Percentiles rank a stretch among this genome's conserved stretches.
phyloP scores from a whole-genome alignment of 2,797 vertebrate genomes.

The Gobionotothen gibberifrons region DNA sequence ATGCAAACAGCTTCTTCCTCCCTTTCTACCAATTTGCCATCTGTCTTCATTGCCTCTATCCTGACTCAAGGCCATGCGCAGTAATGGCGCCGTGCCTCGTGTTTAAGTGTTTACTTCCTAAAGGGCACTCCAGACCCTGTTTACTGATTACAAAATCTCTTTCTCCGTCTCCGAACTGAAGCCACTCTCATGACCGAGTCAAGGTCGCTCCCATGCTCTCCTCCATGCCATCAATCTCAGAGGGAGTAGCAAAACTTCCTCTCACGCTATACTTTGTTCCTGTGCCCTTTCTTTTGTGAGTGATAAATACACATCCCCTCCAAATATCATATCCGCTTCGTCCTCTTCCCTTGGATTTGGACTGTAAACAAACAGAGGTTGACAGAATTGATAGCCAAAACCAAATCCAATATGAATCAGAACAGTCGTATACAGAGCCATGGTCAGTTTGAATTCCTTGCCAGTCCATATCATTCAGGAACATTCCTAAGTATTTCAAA shows the following conservation, averaged over 20 bases:
- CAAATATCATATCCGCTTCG: constrained; percentile 60
- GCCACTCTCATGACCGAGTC: constrained; percentile 54
- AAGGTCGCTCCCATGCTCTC: constrained; percentile 72
- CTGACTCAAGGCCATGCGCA: constrained; percentile 42
- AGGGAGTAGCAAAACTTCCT: constrained; percentile 55
- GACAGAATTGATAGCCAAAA: no score
- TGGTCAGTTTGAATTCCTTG: no score
- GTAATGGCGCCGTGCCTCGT: constrained; percentile 32
- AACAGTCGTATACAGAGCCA: no score
- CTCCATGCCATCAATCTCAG: constrained; percentile 54
- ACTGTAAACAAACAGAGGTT: constrained; percentile 58
- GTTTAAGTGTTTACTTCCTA: constrained; percentile 65
- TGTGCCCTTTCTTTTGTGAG: background rate
- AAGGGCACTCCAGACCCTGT: constrained; percentile 55
- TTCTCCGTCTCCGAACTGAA: constrained; percentile 27
- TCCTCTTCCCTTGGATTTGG: constrained; percentile 55
- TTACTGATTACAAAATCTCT: constrained; percentile 59
- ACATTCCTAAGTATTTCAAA: no score
- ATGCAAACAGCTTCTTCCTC: constrained; percentile 34
- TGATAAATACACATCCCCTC: constrained; percentile 57
- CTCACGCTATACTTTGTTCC: constrained; percentile 59
- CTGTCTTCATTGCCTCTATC: constrained; percentile 51
- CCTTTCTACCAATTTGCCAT: constrained; percentile 49
- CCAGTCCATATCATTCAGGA: no score
- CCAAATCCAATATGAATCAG: no score